phyloP scores from a whole-genome alignment of 2,113 vertebrate genomes.

The Saccopteryx bilineata region DNA sequence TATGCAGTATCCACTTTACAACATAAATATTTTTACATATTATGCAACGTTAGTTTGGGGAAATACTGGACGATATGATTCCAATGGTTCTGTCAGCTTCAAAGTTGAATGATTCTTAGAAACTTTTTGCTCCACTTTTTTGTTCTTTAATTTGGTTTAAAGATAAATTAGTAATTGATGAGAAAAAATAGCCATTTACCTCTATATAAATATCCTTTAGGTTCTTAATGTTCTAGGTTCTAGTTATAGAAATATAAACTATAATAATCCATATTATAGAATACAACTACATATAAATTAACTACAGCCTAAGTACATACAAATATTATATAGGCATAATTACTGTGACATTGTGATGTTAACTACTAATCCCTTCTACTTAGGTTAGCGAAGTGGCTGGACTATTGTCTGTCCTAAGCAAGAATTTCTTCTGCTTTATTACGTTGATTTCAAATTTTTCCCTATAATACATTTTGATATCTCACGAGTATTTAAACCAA shows the following conservation, averaged over 20 bases:
- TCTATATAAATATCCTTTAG: background rate
- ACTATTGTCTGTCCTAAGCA: background rate
- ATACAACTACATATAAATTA: background rate
- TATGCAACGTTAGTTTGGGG: background rate
- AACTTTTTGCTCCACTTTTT: background rate
- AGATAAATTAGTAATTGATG: background rate
- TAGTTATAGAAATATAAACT: background rate
- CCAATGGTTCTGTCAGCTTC: background rate
- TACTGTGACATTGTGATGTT: background rate
- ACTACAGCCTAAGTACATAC: background rate
- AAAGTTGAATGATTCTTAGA: constrained; percentile 1
- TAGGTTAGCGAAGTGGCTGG: background rate
- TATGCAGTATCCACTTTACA: constrained; percentile 8
- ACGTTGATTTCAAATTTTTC: background rate
- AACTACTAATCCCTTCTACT: background rate
- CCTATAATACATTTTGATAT: background rate
- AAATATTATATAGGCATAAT: background rate
- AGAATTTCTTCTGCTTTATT: background rate
- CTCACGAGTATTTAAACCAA: background rate
- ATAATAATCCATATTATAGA: background rate
- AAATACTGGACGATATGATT: background rate
- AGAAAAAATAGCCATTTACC: background rate
- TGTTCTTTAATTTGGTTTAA: constrained; percentile 9
- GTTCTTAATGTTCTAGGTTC: background rate
- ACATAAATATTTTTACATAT: background rate